Conservation (phyloP, 1,140 invertebrate species). For the Zaprionus lachaisei region DNA sequence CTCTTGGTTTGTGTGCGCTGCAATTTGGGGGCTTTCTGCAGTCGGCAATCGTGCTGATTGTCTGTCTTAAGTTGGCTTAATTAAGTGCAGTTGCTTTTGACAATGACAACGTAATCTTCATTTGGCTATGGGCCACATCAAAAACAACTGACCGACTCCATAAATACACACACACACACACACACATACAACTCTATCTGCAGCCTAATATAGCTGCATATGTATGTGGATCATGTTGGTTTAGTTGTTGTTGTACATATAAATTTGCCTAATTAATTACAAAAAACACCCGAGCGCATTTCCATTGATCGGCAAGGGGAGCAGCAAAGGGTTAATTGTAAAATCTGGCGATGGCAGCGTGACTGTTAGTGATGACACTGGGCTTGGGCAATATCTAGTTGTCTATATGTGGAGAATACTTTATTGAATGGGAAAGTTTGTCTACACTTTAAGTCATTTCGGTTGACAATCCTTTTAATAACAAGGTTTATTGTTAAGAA, state of each 20-base stretch:
- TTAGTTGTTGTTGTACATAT: slow-evolving; percentile 41
- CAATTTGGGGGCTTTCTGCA: slow-evolving; percentile 51
- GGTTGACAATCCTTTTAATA: too few species aligned
- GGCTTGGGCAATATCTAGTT: not conserved
- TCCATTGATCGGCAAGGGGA: slow-evolving; percentile 10
- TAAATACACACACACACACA: slow-evolving; percentile 21
- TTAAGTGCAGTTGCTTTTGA: slow-evolving; percentile 76
- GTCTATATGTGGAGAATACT: not conserved
- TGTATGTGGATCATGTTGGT: slow-evolving; percentile 11
- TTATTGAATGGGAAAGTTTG: not conserved
- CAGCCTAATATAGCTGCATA: not conserved
- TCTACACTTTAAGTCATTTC: not conserved
- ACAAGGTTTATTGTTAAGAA: too few species aligned
- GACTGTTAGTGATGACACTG: not conserved
- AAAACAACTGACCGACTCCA: slow-evolving; percentile 40
- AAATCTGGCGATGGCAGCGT: slow-evolving; percentile 34
- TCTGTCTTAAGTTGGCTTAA: slow-evolving; percentile 73
- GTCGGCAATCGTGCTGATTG: slow-evolving; percentile 26
- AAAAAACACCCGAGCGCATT: slow-evolving; percentile 58
- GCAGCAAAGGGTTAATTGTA: slow-evolving; percentile 6
- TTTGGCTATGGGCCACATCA: slow-evolving; percentile 54
- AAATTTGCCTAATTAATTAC: slow-evolving; percentile 82
- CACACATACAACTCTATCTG: slow-evolving; percentile 11
- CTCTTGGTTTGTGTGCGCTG: slow-evolving; percentile 19
- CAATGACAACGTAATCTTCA: slow-evolving; percentile 74